Base-by-base conservation (phyloP, 2,888 invertebrate genomes). In the Ormyrus pomaceus region DNA sequence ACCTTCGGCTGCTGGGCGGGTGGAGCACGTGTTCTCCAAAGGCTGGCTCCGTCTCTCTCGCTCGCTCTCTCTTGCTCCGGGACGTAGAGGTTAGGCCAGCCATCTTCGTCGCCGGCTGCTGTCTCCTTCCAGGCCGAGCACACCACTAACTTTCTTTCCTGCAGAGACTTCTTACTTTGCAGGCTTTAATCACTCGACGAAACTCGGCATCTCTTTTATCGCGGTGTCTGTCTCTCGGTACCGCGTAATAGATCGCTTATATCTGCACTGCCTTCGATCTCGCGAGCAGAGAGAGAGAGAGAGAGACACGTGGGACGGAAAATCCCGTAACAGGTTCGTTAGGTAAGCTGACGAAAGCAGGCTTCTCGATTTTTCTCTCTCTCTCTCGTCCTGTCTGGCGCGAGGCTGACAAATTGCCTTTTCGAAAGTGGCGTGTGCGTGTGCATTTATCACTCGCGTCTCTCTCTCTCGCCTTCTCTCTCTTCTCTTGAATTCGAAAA, bases 381-480 rank as follows among this genome's bases (percentile, higher is more conserved):
- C n/a, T 13, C 9, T 13, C 9, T 50, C 8, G 7, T 19, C 10
- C 9, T 55, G 56, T 53, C 9, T 11, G 10, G 48, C 7, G 65
- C 48, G 34, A 19, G 6, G 70, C 34, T 34, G 34, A 34, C 34
- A 34, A 34, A 34, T 34, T 34, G 34, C 13, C 6, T 1, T 13
- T 9, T 3, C 58, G n/a, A 55, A 45, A 45, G 5, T 34, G 11
- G 4, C 45, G 45, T 45, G 7, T 46, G 10, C n/a, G 19, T 19
- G n/a, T 34, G 34, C 34, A 70, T 8, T n/a, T 7, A 3, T 70
- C 53, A 62, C 72, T 62, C 64, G 62, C 73, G 73, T 55, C 46
- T 7, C 13, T 62, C 46, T 70, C n/a, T 50, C 7, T 0, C 34
- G 34, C 34, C 34, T 34, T 4, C 34, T 34, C 34, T 34, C 45